Conservation (phyloP, 2,113 vertebrate genomes). For the Hippocampus zosterae region DNA sequence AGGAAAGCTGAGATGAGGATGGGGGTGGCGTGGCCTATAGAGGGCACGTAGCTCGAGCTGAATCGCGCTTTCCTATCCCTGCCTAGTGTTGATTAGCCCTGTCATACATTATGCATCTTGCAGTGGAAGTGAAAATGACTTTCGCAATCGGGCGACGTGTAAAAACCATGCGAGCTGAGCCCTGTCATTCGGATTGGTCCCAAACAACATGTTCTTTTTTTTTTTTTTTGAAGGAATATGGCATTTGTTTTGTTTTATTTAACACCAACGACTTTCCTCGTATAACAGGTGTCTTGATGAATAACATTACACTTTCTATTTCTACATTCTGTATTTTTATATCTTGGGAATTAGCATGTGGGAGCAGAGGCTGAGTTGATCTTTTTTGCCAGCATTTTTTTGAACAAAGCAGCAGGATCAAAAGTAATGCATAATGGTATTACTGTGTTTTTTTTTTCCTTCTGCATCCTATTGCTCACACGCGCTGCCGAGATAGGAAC, state of each 20-base stretch:
- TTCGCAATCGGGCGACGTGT: slow-evolving; percentile 36
- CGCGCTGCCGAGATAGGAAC: no score
- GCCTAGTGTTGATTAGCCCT: slow-evolving; percentile 39
- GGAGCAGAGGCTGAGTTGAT: neutral
- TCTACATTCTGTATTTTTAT: slow-evolving; percentile 27
- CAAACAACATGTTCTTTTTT: slow-evolving; percentile 18
- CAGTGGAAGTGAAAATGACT: slow-evolving; percentile 47
- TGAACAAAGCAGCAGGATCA: slow-evolving; percentile 12
- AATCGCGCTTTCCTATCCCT: slow-evolving; percentile 11
- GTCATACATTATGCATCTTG: slow-evolving; percentile 47
- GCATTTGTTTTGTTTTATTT: slow-evolving; percentile 26
- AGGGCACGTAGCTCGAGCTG: slow-evolving; percentile 39
- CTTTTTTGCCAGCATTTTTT: slow-evolving; percentile 7
- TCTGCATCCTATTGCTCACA: neutral
- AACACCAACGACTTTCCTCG: slow-evolving; percentile 21
- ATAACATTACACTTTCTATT: slow-evolving; percentile 40
- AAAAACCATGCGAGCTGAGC: slow-evolving; percentile 17
- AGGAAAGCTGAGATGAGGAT: neutral
- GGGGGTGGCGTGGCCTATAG: slow-evolving; percentile 22
- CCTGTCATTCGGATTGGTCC: slow-evolving; percentile 15
- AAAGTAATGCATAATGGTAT: neutral
- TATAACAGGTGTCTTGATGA: slow-evolving; percentile 14
- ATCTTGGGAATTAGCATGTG: slow-evolving; percentile 19
- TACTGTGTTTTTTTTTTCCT: neutral
- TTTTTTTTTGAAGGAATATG: neutral